A percentile compares a stretch with the other conserved stretches of the same genome.
Evolutionary conservation across 2,888 invertebrate species (phyloP).

Genomic region (Tribolium freemani): DNA sequence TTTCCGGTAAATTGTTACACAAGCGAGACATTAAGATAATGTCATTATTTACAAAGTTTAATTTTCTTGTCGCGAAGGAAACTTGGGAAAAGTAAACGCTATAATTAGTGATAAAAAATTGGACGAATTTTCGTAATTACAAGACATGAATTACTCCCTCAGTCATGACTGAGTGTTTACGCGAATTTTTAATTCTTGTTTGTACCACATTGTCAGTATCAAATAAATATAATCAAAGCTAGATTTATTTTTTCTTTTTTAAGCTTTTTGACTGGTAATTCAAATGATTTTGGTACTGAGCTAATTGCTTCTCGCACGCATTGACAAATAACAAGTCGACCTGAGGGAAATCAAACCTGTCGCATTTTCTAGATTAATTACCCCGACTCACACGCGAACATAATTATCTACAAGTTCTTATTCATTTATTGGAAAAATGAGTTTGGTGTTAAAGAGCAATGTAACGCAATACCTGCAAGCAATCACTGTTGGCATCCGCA

Average conservation of each 20-base stretch:
- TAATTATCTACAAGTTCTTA: slow-evolving; percentile 34
- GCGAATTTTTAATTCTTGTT: slow-evolving; percentile 3
- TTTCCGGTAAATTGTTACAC: slow-evolving; percentile 25
- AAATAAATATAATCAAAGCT: background rate
- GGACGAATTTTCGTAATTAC: slow-evolving; percentile 3
- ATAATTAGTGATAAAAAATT: slow-evolving; percentile 17
- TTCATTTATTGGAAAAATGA: slow-evolving; percentile 10
- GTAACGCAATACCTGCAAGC: background rate
- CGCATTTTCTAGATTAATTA: slow-evolving; percentile 42
- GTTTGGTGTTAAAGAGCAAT: background rate
- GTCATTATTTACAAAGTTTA: slow-evolving; percentile 22
- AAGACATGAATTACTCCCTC: background rate
- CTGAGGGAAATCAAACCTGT: slow-evolving; percentile 40
- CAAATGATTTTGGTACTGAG: slow-evolving; percentile 28
- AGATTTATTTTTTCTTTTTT: background rate
- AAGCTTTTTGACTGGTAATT: slow-evolving; percentile 7
- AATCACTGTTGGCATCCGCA: background rate
- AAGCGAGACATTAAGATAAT: slow-evolving; percentile 26
- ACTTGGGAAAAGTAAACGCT: slow-evolving; percentile 15
- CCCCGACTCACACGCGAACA: slow-evolving; percentile 32
- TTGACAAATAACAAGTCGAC: slow-evolving; percentile 42
- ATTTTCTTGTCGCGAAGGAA: slow-evolving; percentile 11
- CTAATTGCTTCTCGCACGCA: slow-evolving; percentile 35
- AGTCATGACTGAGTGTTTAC: background rate
- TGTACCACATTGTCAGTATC: slow-evolving; percentile 12